Percentiles rank a stretch among this genome's conserved stretches.
Evolutionary conservation across 2,888 invertebrate genomes (phyloP).

Genomic region (Ischnura elegans): DNA sequence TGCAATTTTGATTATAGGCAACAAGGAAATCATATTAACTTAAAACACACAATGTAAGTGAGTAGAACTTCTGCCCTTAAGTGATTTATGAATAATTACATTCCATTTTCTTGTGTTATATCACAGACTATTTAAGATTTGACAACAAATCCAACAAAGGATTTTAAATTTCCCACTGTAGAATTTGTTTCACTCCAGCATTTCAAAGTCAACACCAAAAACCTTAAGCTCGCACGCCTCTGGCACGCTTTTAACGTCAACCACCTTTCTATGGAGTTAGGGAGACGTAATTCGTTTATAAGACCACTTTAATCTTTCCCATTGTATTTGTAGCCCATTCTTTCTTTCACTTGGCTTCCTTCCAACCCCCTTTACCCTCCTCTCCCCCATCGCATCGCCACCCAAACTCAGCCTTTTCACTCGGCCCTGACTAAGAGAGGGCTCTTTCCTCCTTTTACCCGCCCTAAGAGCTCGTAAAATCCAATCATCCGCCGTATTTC

Average conservation of each 20-base stretch:
- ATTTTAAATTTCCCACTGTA: no score
- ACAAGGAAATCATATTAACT: no score
- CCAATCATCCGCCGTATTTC: constrained; percentile 31
- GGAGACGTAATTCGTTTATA: not conserved
- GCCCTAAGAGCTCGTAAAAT: not conserved
- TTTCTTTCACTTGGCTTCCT: constrained; percentile 14
- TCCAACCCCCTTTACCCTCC: not conserved
- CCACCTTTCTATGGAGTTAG: not conserved
- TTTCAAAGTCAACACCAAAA: not conserved
- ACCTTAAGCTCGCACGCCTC: not conserved
- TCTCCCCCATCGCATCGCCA: not conserved
- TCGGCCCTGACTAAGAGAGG: not conserved
- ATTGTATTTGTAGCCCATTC: not conserved
- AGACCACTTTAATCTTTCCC: not conserved
- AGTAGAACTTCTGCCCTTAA: no score
- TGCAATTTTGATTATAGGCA: no score
- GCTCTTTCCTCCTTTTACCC: not conserved
- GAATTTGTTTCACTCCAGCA: no score
- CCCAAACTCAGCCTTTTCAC: not conserved
- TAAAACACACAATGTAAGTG: no score
- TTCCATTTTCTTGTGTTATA: no score
- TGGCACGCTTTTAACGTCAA: not conserved
- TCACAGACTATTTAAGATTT: no score
- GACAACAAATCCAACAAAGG: no score
- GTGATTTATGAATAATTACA: no score